Evolutionary conservation across 1,140 invertebrate genomes (phyloP), one percentile per base, ranked within the genome.

Genomic region (Epicauta chinensis): DNA sequence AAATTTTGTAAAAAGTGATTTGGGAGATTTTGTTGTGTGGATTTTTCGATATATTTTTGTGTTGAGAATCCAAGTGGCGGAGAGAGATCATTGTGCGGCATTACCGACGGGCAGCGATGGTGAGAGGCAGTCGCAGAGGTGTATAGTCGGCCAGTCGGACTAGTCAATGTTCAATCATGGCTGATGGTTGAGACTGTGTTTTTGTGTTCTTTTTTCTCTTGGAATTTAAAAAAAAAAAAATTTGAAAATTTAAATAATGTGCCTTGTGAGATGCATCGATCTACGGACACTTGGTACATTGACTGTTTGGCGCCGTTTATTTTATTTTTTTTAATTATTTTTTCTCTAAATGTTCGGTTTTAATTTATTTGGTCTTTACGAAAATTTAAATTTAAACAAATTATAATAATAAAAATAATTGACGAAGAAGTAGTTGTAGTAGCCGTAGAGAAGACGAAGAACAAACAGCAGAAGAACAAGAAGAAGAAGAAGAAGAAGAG

Each of bases 31-130:
- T 23, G 23, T 23, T 23, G 23, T 23, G n/a, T n/a, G n/a, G 23
- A 23, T 23, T 11, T 34, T 34, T 34, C 32, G 3, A 4, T 5
- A 23, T 23, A 3, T 3, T 23, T 23, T 23, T n/a, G n/a, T n/a
- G n/a, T 23, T 23, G 23, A 23, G 4, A 23, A 60, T 57, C n/a
- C n/a, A n/a, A n/a, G n/a, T n/a, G n/a, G n/a, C n/a, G n/a, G 73
- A 75, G 77, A 73, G 76, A 74, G 76, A 77, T 77, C 75, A 76
- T 79, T 77, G 76, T 78, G 75, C 75, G 72, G 73, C n/a, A n/a
- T n/a, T 77, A 77, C 75, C 72, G 75, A 73, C 75, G 76, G 76
- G 79, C 80, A 30, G n/a, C 5, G 79, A 81, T 80, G 79, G 79
- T 79, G 79, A 79, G 78, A 78, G 78, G 76, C 71, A 78, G 66